Evolutionary conservation across 2,113 vertebrate genomes (phyloP).

Genomic region (Hippopotamus amphibius): DNA sequence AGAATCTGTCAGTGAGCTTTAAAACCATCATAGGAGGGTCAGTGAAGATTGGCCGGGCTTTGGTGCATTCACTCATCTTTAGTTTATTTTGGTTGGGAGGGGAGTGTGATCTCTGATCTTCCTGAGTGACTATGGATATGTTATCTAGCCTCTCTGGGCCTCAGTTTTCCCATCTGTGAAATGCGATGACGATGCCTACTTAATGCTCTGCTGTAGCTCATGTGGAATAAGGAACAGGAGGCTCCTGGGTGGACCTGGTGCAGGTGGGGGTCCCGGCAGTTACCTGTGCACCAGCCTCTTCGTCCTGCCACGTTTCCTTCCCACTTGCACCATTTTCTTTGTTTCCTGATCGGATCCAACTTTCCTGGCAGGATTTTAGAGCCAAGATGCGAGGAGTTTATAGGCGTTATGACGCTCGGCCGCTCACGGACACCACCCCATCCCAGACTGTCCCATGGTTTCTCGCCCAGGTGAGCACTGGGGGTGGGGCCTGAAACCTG

Average conservation of each 20-base stretch:
- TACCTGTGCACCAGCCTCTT: fast-evolving
- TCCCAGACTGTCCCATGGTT: not conserved
- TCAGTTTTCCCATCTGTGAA: not conserved
- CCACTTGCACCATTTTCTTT: fast-evolving
- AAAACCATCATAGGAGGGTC: not conserved
- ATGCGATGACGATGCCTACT: no score
- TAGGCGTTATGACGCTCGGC: not conserved
- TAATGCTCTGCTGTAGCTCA: fast-evolving
- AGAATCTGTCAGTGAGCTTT: not conserved
- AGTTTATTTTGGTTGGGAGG: not conserved
- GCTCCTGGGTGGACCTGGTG: fast-evolving
- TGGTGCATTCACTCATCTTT: not conserved
- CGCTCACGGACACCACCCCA: not conserved
- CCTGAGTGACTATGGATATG: not conserved
- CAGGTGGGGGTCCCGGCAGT: not conserved
- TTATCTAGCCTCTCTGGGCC: not conserved
- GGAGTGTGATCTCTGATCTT: not conserved
- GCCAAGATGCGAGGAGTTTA: constrained; percentile 76
- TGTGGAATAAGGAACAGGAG: not conserved
- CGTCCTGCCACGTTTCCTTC: fast-evolving
- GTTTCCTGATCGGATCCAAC: not conserved
- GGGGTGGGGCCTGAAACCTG: fast-evolving
- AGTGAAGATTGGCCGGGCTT: not conserved
- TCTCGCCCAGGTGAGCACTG: constrained; percentile 73
- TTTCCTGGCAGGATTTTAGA: constrained; percentile 80